Percentiles rank a stretch among this genome's conserved stretches.
These are phyloP conservation scores for Eurosta solidaginis DNA, from an alignment of 1,140 invertebrate genomes.

Conservation along the genomic window DNA sequence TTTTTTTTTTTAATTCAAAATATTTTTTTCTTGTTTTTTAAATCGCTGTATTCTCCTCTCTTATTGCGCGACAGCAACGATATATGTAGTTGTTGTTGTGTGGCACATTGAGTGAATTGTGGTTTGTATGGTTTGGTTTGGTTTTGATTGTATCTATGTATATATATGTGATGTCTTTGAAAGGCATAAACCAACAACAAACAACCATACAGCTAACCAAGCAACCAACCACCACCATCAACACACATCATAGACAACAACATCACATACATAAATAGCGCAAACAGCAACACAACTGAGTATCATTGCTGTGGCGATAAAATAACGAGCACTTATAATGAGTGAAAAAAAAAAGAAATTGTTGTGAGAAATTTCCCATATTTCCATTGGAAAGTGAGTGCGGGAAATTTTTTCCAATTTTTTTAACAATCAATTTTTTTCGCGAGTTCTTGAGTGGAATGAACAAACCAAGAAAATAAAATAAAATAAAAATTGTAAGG, in stretches of 20 bases:
- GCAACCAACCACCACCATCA: conserved; percentile 22
- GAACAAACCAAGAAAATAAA: no score
- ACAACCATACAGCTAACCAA: conserved; percentile 14
- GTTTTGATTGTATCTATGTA: neutral
- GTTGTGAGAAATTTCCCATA: conserved; percentile 31
- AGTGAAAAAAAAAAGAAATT: conserved; percentile 12
- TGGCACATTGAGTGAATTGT: conserved; percentile 53
- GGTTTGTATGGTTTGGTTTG: conserved; percentile 58
- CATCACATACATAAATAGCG: conserved; percentile 25
- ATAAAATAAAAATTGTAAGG: neutral
- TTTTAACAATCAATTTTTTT: neutral
- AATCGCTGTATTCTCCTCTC: no score
- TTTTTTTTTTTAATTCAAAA: neutral
- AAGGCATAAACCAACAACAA: conserved; percentile 40
- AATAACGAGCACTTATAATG: neutral
- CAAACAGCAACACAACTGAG: neutral
- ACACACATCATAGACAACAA: neutral
- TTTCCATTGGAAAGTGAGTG: conserved; percentile 30
- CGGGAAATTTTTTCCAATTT: conserved; percentile 24
- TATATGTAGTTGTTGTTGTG: neutral
- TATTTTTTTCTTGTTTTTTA: neutral
- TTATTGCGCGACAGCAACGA: neutral
- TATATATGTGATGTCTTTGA: conserved; percentile 29
- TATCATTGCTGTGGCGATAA: neutral
- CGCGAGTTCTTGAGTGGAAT: neutral